Conservation (phyloP, 2,797 vertebrate genomes). For the Microcaecilia unicolor region DNA sequence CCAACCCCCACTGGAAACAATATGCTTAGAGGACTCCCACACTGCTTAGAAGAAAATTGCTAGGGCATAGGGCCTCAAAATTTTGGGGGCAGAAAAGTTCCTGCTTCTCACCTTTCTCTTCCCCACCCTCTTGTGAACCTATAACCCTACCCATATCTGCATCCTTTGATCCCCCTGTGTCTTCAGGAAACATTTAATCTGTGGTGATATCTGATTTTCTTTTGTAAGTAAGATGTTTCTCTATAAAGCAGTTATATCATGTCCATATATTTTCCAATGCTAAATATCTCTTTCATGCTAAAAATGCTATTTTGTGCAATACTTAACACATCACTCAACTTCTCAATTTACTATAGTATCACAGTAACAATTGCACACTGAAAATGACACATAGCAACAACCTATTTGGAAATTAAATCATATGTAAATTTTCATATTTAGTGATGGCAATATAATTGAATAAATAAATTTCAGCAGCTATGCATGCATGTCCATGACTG, state of each 20-base stretch:
- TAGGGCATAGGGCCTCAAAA: no score
- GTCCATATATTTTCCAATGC: background rate
- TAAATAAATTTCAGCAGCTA: constrained; percentile 22
- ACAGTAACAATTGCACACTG: constrained; percentile 6
- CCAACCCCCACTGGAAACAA: no score
- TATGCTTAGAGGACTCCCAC: no score
- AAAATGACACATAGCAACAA: constrained; percentile 3
- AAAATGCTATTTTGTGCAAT: constrained; percentile 9
- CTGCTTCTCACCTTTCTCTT: no score
- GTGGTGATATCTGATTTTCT: constrained; percentile 4
- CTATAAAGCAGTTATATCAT: no score
- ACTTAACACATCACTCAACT: constrained; percentile 5
- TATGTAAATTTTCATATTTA: constrained; percentile 8
- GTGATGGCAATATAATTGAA: constrained; percentile 1
- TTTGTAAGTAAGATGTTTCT: no score
- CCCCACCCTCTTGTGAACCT: no score
- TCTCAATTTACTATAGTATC: background rate
- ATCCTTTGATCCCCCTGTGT: constrained; percentile 10
- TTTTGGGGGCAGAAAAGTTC: no score
- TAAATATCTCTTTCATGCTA: background rate
- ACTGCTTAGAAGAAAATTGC: no score
- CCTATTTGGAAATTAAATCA: constrained; percentile 3
- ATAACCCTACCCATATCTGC: background rate
- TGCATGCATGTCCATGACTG: background rate
- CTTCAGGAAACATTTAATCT: no score